These are phyloP conservation scores for Rutpela maculata DNA, from an alignment of 2,888 invertebrate genomes.

Conservation along the genomic window DNA sequence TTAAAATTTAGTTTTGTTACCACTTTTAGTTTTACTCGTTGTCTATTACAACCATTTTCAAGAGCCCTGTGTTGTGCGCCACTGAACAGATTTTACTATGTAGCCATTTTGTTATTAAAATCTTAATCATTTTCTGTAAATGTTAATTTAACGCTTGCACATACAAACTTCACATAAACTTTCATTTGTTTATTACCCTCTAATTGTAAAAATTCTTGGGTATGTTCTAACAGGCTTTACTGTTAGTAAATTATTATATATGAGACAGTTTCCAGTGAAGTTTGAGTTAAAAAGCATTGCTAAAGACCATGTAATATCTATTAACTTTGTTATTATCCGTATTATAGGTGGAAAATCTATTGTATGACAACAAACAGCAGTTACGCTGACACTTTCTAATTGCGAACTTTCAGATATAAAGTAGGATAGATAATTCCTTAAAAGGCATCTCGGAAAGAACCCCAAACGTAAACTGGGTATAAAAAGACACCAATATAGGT, in stretches of 20 bases:
- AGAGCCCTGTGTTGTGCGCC: not conserved
- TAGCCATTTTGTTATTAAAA: not conserved
- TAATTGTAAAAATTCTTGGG: not conserved
- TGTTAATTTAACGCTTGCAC: not conserved
- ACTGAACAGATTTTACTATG: not conserved
- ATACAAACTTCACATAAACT: not conserved
- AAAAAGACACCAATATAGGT: too few species aligned
- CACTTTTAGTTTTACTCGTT: not conserved
- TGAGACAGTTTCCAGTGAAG: slow-evolving; percentile 4
- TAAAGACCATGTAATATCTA: slow-evolving; percentile 24
- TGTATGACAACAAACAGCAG: not conserved
- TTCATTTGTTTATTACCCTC: slow-evolving; percentile 1
- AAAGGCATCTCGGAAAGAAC: too few species aligned
- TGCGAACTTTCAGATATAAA: too few species aligned
- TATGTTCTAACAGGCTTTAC: slow-evolving; percentile 13
- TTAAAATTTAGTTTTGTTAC: not conserved
- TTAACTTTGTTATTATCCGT: slow-evolving; percentile 19
- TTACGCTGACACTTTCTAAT: too few species aligned
- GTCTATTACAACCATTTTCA: not conserved
- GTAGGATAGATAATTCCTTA: too few species aligned
- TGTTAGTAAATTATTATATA: slow-evolving; percentile 26
- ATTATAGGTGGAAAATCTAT: slow-evolving; percentile 15
- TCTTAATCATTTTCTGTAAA: not conserved
- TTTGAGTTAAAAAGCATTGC: slow-evolving; percentile 14
- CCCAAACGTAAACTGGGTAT: too few species aligned